Evolutionary conservation across 30 jellyfish, hydroid and myxozoan species (phyloP), one percentile per base, ranked within the genome.

Genomic region (Aurelia aurita complex sp. Pacific): DNA sequence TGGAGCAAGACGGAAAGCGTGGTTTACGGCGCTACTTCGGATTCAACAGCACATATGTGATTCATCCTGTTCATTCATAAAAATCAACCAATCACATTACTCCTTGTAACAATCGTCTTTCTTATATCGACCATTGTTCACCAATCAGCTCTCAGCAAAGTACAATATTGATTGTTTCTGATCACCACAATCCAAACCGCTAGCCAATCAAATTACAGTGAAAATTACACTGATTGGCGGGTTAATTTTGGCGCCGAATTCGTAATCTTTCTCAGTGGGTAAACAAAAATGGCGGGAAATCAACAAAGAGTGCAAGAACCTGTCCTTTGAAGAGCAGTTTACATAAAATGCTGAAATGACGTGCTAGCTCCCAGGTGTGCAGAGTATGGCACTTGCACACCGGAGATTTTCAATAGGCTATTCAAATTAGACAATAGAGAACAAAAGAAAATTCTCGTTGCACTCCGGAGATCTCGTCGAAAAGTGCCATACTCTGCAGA

Each of bases 231-330:
- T 13, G 23, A n/a, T 33, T 17, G 62, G 53, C 34, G 73, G 64
- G 15, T 36, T 15, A 64, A 34, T 10, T 79, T 79, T 79, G 89
- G 89, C 89, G 89, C 89, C 73, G 14, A 46, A 79, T 79, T 79
- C 74, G 32, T 55, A 76, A 7, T 38, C 14, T 15, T 61, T 15
- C 70, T 8, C 13, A 53, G 74, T 19, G 9, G 32, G 57, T 62
- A 60, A 32, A 29, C 59, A 55, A 76, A 38, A 50, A 10, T 35
- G 86, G 86, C 86, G 86, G 76, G 86, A 76, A 76, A 34, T 29
- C 43, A 18, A 9, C 42, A 18, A 46, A 46, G 57, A 6, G 57
- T 13, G 57, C 8, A 14, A 43, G 12, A 46, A 46, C 14, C 14
- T 46, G 57, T 7, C 6, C 14, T 9, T 2, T 6, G 57, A 0